Conservation (phyloP, 2,113 vertebrate genomes). For the Alligator sinensis region DNA sequence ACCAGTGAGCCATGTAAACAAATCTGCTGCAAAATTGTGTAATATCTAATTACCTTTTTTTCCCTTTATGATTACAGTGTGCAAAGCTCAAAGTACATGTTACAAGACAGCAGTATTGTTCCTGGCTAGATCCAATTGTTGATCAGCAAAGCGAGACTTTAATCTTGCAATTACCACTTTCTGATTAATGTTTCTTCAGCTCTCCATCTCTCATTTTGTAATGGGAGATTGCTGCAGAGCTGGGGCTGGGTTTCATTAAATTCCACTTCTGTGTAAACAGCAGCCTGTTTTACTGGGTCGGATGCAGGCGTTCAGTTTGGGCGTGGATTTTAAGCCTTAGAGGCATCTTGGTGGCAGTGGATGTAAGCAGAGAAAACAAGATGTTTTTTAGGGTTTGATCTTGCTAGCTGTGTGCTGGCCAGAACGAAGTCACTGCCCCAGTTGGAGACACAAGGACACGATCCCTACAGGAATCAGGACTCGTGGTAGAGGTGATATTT, state of each 20-base stretch:
- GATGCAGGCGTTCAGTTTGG: too few species aligned
- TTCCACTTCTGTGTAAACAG: neutral
- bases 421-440: too few species aligned
- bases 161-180: neutral
- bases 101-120: neutral
- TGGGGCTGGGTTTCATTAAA: neutral
- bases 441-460: too few species aligned
- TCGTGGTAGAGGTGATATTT: too few species aligned
- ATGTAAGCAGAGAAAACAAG: too few species aligned
- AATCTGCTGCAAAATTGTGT: neutral
- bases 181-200: neutral
- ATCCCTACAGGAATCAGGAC: too few species aligned
- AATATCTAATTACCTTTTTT: neutral
- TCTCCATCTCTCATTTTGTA: neutral
- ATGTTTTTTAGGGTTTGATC: too few species aligned
- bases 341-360: too few species aligned
- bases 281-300: too few species aligned
- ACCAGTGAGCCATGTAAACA: neutral
- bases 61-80: neutral
- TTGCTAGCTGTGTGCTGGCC: too few species aligned
- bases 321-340: too few species aligned
- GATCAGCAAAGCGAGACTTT: neutral
- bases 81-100: constrained; percentile 39
- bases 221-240: neutral
- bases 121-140: neutral